Evolutionary conservation across 2,888 invertebrate genomes (phyloP), one percentile per base, ranked within the genome.

Genomic region (Tubulanus polymorphus): DNA sequence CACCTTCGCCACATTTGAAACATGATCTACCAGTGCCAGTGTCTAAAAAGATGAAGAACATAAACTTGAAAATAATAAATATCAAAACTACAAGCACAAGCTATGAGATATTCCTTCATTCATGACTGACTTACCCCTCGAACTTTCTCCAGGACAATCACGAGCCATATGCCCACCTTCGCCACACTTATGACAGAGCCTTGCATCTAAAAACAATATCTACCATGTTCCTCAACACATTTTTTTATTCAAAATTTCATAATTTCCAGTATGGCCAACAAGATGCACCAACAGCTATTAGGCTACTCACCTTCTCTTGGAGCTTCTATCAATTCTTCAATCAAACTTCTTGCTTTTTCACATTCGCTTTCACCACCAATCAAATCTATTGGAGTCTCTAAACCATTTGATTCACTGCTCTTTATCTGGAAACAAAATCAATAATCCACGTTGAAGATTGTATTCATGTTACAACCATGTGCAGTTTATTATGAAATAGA

Each of bases 281-380:
- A 48, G 5, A 3, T 12, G 45, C 35, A 47, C n/a, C 26, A 18
- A 23, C 35, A 29, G n/a, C 23, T 23, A 8, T 23, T 41, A 20
- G 41, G 41, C 32, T 26, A 15, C 20, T 27, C 6, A 20, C n/a
- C 20, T n/a, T 29, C 20, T 18, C 6, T 20, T n/a, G 29, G 10
- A 5, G 32, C 37, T n/a, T 59, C 60, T 10, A 57, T n/a, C 41
- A 66, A 53, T 12, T 75, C 69, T 32, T 70, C 63, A 10, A 76
- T 76, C 45, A 72, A 47, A 29, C 68, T 61, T 57, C 72, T 69
- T 0, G 83, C 84, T 70, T 81, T 82, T 6, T 76, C 61, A 52
- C 83, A 81, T 0, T 83, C 81, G 37, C 82, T 81, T 59, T 79
- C 70, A 1, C 81, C 73, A 1, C 86, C 86, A 41, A 65, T 70